Conservation (phyloP, 1,140 invertebrate species). For the Listronotus oregonensis region DNA sequence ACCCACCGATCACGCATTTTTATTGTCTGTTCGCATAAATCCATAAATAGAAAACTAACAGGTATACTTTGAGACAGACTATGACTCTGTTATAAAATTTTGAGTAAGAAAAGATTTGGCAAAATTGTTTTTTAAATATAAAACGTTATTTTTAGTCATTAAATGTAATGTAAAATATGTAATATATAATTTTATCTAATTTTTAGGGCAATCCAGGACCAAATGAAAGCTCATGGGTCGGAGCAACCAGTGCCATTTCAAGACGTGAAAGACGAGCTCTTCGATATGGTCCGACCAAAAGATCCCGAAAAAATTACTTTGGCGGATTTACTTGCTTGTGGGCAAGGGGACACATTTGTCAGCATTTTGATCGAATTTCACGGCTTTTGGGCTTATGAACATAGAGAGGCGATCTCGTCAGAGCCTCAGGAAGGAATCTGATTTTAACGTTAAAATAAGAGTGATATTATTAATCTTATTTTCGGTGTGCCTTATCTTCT, state of each 20-base stretch:
- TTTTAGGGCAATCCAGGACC: slow-evolving; percentile 89
- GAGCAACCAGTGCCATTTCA: slow-evolving; percentile 88
- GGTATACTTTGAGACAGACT: too few relatives aligned
- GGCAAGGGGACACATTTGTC: slow-evolving; percentile 91
- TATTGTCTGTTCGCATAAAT: too few relatives aligned
- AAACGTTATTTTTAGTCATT: too few relatives aligned
- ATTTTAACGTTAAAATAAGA: neutral
- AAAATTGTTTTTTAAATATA: too few relatives aligned
- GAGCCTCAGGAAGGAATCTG: slow-evolving; percentile 53
- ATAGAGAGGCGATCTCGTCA: slow-evolving; percentile 77
- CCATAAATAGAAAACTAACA: too few relatives aligned
- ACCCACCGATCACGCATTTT: too few relatives aligned
- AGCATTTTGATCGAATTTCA: slow-evolving; percentile 95
- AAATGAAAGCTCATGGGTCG: slow-evolving; percentile 82
- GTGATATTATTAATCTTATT: too few relatives aligned
- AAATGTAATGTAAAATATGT: too few relatives aligned
- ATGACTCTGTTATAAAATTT: too few relatives aligned
- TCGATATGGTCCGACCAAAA: slow-evolving; percentile 94
- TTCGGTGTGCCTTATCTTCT: too few relatives aligned
- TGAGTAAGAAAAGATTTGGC: too few relatives aligned
- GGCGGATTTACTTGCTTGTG: slow-evolving; percentile 78
- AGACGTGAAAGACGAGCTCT: slow-evolving; percentile 96
- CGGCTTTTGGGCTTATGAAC: slow-evolving; percentile 96
- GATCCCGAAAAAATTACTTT: slow-evolving; percentile 86
- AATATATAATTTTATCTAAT: neutral